Percentiles rank a stretch among this genome's conserved stretches.
phyloP scores from a whole-genome alignment of 2,797 vertebrate genomes.

The Thaleichthys pacificus region DNA sequence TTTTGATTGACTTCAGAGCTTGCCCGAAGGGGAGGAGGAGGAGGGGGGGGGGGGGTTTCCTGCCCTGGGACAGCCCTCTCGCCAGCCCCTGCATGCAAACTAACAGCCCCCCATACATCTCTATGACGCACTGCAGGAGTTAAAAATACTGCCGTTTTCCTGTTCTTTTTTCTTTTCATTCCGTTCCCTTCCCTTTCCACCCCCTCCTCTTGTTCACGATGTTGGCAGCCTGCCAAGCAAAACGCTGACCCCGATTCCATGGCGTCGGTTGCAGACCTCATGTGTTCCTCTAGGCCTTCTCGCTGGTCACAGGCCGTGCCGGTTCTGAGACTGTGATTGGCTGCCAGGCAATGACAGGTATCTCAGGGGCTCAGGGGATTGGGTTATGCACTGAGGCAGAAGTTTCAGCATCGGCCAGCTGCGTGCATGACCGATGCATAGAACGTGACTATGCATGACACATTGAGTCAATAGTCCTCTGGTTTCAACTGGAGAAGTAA shows the following conservation, averaged over 20 bases:
- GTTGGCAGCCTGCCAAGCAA: constrained; percentile 68
- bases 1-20: constrained; percentile 40
- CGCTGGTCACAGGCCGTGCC: constrained; percentile 5
- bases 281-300: constrained; percentile 42
- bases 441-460: neutral
- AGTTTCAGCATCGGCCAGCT: neutral
- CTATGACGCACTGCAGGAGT: constrained; percentile 58
- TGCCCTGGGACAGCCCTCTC: constrained; percentile 19
- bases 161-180: constrained; percentile 29
- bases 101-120: constrained; percentile 48
- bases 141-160: constrained; percentile 67
- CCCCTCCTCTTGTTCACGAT: constrained; percentile 53
- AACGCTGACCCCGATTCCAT: constrained; percentile 66
- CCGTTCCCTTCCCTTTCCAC: constrained; percentile 49
- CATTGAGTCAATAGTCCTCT: neutral
- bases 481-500: constrained; percentile 27
- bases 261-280: constrained; percentile 40
- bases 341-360: constrained; percentile 37
- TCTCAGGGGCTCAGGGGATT: constrained; percentile 3
- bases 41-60: neutral
- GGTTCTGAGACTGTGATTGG: constrained; percentile 1
- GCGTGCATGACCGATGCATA: neutral
- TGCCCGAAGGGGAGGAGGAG: constrained; percentile 15
- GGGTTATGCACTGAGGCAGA: neutral
- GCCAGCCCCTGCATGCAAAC: constrained; percentile 34